These are phyloP conservation scores for Agelas oroides DNA, from an alignment of 37 sponge, comb jelly and placozoan genomes.

Conservation along the genomic window DNA sequence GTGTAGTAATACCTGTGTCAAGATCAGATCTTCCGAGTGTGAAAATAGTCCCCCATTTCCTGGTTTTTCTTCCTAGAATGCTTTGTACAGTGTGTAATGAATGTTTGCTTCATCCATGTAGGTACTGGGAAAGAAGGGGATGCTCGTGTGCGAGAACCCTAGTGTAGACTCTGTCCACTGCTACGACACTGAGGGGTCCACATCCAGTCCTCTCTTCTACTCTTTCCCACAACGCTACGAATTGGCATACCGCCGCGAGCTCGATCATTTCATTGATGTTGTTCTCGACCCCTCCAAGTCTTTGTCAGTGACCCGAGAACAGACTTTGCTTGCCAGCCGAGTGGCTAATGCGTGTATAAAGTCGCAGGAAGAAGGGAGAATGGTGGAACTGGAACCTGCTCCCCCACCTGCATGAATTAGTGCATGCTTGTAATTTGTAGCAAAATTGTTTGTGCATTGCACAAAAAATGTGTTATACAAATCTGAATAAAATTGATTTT, in stretches of 20 bases:
- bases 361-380: slow-evolving; percentile 48
- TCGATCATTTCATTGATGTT: slow-evolving; percentile 66
- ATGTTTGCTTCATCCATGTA: too few relatives aligned
- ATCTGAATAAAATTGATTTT: too few relatives aligned
- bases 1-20: too few relatives aligned
- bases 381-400: slow-evolving; percentile 14
- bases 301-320: slow-evolving; percentile 27
- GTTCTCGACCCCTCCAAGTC: slow-evolving; percentile 36
- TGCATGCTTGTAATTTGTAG: too few relatives aligned
- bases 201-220: slow-evolving; percentile 21
- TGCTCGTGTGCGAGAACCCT: slow-evolving; percentile 64
- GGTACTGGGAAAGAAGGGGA: slow-evolving; percentile 80
- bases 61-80: too few relatives aligned
- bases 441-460: too few relatives aligned
- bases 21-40: too few relatives aligned
- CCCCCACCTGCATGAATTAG: too few relatives aligned
- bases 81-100: too few relatives aligned
- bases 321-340: slow-evolving; percentile 39
- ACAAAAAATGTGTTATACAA: too few relatives aligned
- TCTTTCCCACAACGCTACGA: slow-evolving; percentile 85
- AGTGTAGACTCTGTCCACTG: slow-evolving; percentile 22
- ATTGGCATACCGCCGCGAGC: slow-evolving; percentile 38
- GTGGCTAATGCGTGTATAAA: slow-evolving; percentile 69
- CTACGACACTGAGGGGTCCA: slow-evolving; percentile 10
- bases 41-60: too few relatives aligned